Percentiles rank a stretch among this genome's conserved stretches.
phyloP scores from a whole-genome alignment of 2,797 vertebrate species.

The Lophura swinhoii region DNA sequence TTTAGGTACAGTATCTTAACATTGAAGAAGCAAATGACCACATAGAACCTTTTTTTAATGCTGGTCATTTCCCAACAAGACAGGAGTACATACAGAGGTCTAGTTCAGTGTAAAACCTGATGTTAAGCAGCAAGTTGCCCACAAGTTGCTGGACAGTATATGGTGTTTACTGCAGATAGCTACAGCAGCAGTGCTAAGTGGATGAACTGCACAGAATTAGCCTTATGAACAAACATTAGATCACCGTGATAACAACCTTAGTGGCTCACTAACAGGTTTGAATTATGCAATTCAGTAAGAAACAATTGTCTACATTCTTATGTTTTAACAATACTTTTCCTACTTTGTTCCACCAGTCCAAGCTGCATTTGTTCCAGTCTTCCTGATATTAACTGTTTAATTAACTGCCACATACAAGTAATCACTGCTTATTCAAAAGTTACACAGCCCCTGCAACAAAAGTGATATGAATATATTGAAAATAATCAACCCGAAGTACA shows the following conservation, averaged over 20 bases:
- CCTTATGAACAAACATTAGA: neutral
- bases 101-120: slow-evolving; percentile 46
- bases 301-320: neutral
- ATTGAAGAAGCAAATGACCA: slow-evolving; percentile 42
- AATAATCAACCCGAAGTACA: slow-evolving; percentile 47
- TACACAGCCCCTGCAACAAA: slow-evolving; percentile 43
- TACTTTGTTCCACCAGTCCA: neutral
- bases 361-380: slow-evolving; percentile 5
- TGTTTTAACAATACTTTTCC: neutral
- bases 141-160: slow-evolving; percentile 18
- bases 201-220: slow-evolving; percentile 45
- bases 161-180: slow-evolving; percentile 20
- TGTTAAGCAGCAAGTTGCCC: slow-evolving; percentile 59
- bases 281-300: neutral
- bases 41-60: neutral
- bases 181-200: slow-evolving; percentile 36
- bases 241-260: neutral
- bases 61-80: slow-evolving; percentile 24
- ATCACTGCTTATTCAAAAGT: slow-evolving; percentile 26
- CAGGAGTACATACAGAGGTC: slow-evolving; percentile 17
- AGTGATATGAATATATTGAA: slow-evolving; percentile 35
- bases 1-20: slow-evolving; percentile 54
- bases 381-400: neutral
- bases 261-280: neutral
- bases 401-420: slow-evolving; percentile 4